Evolutionary conservation across 1,140 invertebrate species (phyloP).

Genomic region (Polypedilum vanderplanki): DNA sequence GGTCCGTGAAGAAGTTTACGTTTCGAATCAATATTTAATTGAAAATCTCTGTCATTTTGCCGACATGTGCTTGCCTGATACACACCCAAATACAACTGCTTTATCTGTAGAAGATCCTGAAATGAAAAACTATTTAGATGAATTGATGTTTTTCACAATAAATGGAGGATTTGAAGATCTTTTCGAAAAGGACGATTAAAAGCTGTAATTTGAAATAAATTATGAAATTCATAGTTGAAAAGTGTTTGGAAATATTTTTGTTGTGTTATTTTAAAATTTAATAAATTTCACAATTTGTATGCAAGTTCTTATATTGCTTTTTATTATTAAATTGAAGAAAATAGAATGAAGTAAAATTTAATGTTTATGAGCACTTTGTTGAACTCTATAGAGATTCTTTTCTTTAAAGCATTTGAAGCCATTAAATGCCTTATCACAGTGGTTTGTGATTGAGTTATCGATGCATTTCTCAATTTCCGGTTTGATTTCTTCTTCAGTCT

Average conservation of each 20-base stretch:
- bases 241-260: neutral
- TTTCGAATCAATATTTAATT: too few species aligned
- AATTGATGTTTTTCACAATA: too few species aligned
- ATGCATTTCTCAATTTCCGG: neutral
- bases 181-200: too few species aligned
- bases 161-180: too few species aligned
- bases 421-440: neutral
- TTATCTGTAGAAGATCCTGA: too few species aligned
- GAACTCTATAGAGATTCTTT: neutral
- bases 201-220: too few species aligned
- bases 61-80: too few species aligned
- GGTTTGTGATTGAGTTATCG: neutral
- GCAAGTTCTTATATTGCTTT: neutral
- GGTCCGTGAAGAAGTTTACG: too few species aligned
- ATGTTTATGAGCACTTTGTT: neutral
- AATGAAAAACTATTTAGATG: too few species aligned
- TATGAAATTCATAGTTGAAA: neutral
- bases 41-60: too few species aligned
- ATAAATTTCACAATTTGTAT: neutral
- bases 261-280: neutral
- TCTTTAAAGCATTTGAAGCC: neutral
- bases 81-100: too few species aligned
- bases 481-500: neutral
- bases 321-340: neutral
- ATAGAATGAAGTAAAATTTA: neutral